Evolutionary conservation across 2,888 invertebrate species (phyloP), one percentile per base, ranked within the genome.

Genomic region (Torymus tubicola): DNA sequence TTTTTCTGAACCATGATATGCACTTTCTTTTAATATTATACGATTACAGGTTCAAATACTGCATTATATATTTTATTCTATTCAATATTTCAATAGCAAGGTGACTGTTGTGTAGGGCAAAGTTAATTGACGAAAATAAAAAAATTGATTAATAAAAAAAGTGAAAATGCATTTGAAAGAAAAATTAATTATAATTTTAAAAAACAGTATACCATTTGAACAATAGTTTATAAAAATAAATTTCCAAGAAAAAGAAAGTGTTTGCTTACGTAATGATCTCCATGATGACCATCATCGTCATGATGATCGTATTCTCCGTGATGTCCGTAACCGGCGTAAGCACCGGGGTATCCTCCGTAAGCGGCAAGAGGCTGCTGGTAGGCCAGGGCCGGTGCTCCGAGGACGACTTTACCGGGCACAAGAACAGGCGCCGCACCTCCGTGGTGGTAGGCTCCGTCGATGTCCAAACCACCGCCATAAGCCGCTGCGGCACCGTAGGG

Each of bases 251-350:
- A 52, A 53, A 18, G 12, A 14, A 21, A 67, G 21, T 5, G 12
- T 18, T 5, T 60, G 84, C 87, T 87, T 72, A 87, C 88, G 73
- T 87, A 84, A 70, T 82, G 69, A 67, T 87, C 86, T 80, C 86
- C 84, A 72, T 82, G 71, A 63, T 83, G 83, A 5, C 72, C 81
- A 61, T 83, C 81, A 69, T 82, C 58, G 16, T 61, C 58, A 50
- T 74, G 65, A n/a, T 67, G 72, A 2, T 63, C 52, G n/a, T 8
- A 65, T 10, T 57, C 69, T 11, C 58, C 73, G 31, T 79, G 67
- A 24, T 76, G 79, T 8, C 63, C 24, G 50, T 71, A 53, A 4
- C 53, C 72, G 10, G 50, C 58, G n/a, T 81, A 55, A 5, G 8
- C 67, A 2, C 16, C 52, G 24, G 50, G 63, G 53, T 77, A 69